Evolutionary conservation across 2,888 invertebrate species (phyloP).

Genomic region (Ptilodon capucinus): DNA sequence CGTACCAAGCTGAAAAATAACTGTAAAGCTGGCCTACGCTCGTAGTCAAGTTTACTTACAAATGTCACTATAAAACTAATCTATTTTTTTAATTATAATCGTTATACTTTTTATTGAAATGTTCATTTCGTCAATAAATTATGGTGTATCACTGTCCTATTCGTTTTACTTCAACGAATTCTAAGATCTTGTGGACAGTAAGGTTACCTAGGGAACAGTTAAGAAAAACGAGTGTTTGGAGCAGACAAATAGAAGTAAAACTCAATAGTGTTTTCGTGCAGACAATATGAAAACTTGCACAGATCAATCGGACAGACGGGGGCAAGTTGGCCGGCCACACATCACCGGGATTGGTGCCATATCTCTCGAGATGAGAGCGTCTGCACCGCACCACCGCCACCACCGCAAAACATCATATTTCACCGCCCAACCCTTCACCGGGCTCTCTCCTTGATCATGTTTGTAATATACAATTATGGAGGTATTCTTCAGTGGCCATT

Average conservation of each 20-base stretch:
- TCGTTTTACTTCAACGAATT: too few relatives aligned
- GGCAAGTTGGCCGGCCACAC: not conserved
- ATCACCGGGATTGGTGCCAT: slow-evolving; percentile 10
- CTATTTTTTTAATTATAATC: too few relatives aligned
- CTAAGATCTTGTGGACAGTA: too few relatives aligned
- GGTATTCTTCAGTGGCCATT: slow-evolving; percentile 2
- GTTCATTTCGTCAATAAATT: too few relatives aligned
- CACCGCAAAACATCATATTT: slow-evolving; percentile 54
- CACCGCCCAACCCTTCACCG: slow-evolving; percentile 39
- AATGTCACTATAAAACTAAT: too few relatives aligned
- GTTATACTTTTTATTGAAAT: too few relatives aligned
- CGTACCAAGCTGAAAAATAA: too few relatives aligned
- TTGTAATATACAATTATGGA: slow-evolving; percentile 2
- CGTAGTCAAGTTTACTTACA: too few relatives aligned
- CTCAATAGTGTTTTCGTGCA: not conserved
- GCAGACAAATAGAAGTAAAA: not conserved
- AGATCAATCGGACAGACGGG: not conserved
- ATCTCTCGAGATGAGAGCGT: slow-evolving; percentile 27
- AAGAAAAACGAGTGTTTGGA: not conserved
- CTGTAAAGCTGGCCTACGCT: too few relatives aligned
- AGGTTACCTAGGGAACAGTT: too few relatives aligned
- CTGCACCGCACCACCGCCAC: slow-evolving; percentile 37
- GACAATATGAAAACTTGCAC: not conserved
- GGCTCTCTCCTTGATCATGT: slow-evolving; percentile 30
- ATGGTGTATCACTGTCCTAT: too few relatives aligned